Percentiles rank a stretch among this genome's conserved stretches.
Evolutionary conservation across 1,140 invertebrate genomes (phyloP).

Genomic region (Ptiloglossa arizonensis): DNA sequence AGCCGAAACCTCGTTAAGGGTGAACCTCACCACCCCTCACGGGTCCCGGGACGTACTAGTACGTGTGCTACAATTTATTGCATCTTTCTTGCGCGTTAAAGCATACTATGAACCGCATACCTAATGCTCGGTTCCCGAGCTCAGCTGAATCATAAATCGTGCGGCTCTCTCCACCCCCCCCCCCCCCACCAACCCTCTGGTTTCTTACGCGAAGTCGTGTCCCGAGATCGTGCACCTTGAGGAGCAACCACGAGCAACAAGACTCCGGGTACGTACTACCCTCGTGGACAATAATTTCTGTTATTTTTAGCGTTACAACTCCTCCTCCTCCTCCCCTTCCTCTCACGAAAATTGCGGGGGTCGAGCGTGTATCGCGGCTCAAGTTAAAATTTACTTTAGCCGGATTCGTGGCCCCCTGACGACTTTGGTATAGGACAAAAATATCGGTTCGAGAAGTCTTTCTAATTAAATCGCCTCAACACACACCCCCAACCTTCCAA

Average conservation of each 20-base stretch:
- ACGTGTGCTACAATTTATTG: slow-evolving; percentile 73
- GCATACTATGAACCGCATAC: slow-evolving; percentile 72
- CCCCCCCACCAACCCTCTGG: slow-evolving; percentile 35
- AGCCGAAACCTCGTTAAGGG: slow-evolving; percentile 58
- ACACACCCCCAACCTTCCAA: too few species aligned
- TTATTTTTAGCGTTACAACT: background rate
- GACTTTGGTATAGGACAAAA: too few species aligned
- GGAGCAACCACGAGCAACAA: slow-evolving; percentile 32
- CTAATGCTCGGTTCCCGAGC: slow-evolving; percentile 67
- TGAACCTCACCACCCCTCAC: slow-evolving; percentile 33
- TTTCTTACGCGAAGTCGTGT: slow-evolving; percentile 50
- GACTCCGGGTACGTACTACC: slow-evolving; percentile 10
- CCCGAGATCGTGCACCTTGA: slow-evolving; percentile 42
- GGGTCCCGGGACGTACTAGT: slow-evolving; percentile 52
- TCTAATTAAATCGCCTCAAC: too few species aligned
- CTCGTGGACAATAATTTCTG: background rate
- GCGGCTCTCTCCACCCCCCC: slow-evolving; percentile 23
- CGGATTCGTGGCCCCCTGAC: too few species aligned
- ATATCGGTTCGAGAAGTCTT: too few species aligned
- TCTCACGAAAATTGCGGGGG: background rate
- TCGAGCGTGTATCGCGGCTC: too few species aligned
- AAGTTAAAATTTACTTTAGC: too few species aligned
- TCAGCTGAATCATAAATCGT: slow-evolving; percentile 73
- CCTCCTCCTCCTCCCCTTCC: too few species aligned
- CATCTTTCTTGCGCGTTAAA: slow-evolving; percentile 75